Conservation (phyloP, 1,140 invertebrate species). For the Monochamus saltuarius region DNA sequence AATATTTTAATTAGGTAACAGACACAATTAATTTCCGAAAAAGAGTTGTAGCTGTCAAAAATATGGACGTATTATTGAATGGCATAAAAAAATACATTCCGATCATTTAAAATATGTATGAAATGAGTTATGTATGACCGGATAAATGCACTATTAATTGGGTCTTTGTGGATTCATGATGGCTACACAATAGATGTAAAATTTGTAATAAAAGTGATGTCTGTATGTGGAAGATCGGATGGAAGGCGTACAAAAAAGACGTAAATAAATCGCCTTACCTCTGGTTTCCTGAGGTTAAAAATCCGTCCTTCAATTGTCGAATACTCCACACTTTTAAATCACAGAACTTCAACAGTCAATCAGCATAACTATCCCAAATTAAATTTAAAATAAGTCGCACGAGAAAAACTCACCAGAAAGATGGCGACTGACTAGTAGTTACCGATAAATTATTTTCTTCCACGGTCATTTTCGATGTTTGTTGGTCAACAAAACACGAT, state of each 20-base stretch:
- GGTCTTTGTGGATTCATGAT: conserved; percentile 25
- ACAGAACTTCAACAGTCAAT: conserved; percentile 24
- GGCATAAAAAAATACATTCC: no score
- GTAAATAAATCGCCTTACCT: conserved; percentile 2
- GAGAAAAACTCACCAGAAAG: conserved; percentile 59
- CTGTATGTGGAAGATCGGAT: no score
- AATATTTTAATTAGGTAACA: no score
- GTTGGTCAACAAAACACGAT: conserved; percentile 49
- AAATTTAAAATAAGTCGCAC: conserved; percentile 41
- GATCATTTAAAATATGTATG: no score
- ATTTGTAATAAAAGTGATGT: conserved; percentile 36
- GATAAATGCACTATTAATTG: no score
- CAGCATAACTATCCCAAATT: conserved; percentile 35
- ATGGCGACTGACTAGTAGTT: conserved; percentile 58
- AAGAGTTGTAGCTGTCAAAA: no score
- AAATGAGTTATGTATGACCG: no score
- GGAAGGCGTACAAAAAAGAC: background rate
- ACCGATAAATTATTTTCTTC: conserved; percentile 59
- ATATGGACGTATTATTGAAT: no score
- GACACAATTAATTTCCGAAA: no score
- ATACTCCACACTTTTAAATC: conserved; percentile 17
- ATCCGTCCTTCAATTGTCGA: conserved; percentile 5
- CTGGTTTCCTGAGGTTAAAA: background rate
- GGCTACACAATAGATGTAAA: conserved; percentile 41
- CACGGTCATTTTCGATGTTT: conserved; percentile 52